Conservation (phyloP, 2,113 vertebrate genomes). For the Sylvia atricapilla region DNA sequence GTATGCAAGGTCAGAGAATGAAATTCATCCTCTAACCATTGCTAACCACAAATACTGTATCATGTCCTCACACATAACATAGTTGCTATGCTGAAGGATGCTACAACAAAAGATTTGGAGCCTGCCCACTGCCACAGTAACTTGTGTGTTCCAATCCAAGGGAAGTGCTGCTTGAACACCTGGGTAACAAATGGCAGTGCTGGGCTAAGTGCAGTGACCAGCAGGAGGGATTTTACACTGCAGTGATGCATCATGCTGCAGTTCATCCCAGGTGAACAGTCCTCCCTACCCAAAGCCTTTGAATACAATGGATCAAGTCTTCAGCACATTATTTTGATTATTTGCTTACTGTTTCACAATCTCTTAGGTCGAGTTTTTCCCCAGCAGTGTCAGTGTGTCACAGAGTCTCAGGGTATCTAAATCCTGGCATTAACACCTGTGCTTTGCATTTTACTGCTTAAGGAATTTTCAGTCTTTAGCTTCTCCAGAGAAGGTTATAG, state of each 20-base stretch:
- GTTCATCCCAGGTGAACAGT: neutral
- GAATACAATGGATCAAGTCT: neutral
- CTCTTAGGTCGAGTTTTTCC: neutral
- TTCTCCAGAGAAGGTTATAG: neutral
- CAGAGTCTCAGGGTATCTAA: neutral
- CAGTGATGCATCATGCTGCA: neutral
- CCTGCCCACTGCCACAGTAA: neutral
- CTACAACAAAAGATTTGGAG: neutral
- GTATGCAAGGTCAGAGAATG: fast-evolving
- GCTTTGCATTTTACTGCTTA: neutral
- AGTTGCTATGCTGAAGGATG: neutral
- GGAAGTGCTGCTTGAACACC: neutral
- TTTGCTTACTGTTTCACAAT: neutral
- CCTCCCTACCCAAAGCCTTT: neutral
- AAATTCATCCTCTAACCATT: neutral
- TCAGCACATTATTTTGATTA: neutral
- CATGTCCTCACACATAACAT: neutral
- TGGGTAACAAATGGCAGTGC: neutral
- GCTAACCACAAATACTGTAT: neutral
- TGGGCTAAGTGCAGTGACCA: neutral
- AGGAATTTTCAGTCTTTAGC: neutral
- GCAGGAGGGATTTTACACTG: neutral
- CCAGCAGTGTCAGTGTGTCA: neutral
- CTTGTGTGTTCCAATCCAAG: neutral
- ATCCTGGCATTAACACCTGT: neutral